Percentiles rank a stretch among this genome's conserved stretches.
Conservation (phyloP, 2,888 invertebrate species). For the Arrhopalites spinosus region DNA sequence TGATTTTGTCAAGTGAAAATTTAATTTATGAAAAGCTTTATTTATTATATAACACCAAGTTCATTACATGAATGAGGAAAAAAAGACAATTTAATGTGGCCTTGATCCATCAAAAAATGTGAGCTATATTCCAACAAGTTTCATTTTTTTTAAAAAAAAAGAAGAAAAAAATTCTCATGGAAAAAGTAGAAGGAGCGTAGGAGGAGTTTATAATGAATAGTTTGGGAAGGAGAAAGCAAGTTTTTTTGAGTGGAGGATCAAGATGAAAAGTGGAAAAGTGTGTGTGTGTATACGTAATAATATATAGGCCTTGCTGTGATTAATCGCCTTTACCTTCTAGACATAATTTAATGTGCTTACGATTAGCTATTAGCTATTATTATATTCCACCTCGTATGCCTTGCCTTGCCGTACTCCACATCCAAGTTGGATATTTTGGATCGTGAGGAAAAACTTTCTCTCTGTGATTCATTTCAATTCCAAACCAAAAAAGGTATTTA, state of each 20-base stretch:
- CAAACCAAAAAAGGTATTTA: neutral
- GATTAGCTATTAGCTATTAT: conserved; percentile 26
- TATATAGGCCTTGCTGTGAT: conserved; percentile 9
- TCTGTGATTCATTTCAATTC: conserved; percentile 24
- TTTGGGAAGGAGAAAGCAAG: no score
- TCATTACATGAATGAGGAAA: no score
- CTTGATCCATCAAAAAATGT: no score
- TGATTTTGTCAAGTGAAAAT: no score
- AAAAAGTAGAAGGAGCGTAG: no score
- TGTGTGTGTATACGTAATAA: neutral
- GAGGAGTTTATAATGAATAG: no score
- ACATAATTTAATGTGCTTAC: conserved; percentile 31
- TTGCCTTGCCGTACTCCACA: neutral
- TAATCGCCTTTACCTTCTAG: conserved; percentile 22
- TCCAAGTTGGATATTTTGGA: neutral
- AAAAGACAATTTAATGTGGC: no score
- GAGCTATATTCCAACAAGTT: no score
- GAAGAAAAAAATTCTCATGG: no score
- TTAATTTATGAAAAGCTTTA: no score
- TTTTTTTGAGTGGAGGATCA: neutral
- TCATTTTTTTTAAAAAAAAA: no score
- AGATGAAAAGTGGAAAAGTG: neutral
- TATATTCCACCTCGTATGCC: neutral
- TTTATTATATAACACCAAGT: no score
- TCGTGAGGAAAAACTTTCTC: neutral